These are phyloP conservation scores for Premnoplex brunnescens DNA, from an alignment of 2,797 vertebrate genomes.

Conservation along the genomic window DNA sequence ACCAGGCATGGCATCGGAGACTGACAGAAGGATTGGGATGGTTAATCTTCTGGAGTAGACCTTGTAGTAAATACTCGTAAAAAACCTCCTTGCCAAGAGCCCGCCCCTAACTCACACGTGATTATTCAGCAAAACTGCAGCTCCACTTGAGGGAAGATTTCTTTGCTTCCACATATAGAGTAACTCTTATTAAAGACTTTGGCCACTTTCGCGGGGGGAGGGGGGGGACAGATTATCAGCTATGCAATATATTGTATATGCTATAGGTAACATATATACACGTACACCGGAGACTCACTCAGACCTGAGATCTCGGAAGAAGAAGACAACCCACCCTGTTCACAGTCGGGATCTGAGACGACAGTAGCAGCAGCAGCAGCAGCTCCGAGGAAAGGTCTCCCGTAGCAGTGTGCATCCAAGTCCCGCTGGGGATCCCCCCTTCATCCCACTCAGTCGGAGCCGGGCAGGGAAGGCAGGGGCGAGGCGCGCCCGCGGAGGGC, in stretches of 20 bases:
- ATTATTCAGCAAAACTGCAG: slow-evolving; percentile 78
- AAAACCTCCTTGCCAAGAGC: slow-evolving; percentile 79
- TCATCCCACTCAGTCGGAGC: slow-evolving; percentile 11
- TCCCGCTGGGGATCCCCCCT: background rate
- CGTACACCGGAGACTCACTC: slow-evolving; percentile 58
- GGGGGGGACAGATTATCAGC: background rate
- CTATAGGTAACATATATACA: slow-evolving; percentile 23
- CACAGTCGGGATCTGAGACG: slow-evolving; percentile 59
- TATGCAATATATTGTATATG: background rate
- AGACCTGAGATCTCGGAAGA: slow-evolving; percentile 41
- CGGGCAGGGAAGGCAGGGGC: background rate
- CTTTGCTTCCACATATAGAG: slow-evolving; percentile 66
- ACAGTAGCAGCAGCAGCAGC: background rate
- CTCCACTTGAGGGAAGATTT: slow-evolving; percentile 76
- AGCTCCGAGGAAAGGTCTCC: slow-evolving; percentile 3
- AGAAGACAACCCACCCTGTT: slow-evolving; percentile 73
- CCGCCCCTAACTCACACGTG: slow-evolving; percentile 85
- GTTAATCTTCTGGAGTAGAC: slow-evolving; percentile 83
- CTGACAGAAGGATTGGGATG: slow-evolving; percentile 83
- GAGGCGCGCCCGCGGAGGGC: background rate
- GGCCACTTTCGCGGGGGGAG: background rate
- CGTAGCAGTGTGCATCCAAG: slow-evolving; percentile 2
- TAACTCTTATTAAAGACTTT: slow-evolving; percentile 46
- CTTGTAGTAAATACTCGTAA: slow-evolving; percentile 88
- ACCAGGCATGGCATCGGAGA: slow-evolving; percentile 80